Evolutionary conservation across 2,113 vertebrate species (phyloP).

Genomic region (Salvelinus namaycush): DNA sequence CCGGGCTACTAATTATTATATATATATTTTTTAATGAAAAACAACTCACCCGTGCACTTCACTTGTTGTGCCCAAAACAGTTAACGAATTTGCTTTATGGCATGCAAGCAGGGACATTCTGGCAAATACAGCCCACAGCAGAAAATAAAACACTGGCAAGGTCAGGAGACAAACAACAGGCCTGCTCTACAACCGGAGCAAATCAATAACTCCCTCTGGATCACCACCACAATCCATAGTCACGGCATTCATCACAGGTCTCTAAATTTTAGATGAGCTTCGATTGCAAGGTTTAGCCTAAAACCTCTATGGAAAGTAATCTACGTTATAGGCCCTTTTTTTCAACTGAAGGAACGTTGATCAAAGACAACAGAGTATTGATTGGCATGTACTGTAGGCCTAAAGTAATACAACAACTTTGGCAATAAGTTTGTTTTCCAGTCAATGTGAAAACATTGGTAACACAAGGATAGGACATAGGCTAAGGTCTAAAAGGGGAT

Average conservation of each 20-base stretch:
- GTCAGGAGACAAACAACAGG: slow-evolving; percentile 35
- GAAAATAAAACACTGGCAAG: slow-evolving; percentile 24
- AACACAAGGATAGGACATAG: too few species aligned
- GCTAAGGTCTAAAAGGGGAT: too few species aligned
- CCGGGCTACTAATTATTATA: neutral
- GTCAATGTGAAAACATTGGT: too few species aligned
- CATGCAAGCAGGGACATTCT: slow-evolving; percentile 14
- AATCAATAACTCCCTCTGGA: slow-evolving; percentile 26
- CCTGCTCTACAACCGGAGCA: slow-evolving; percentile 7
- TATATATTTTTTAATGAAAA: slow-evolving; percentile 26
- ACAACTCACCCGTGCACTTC: neutral
- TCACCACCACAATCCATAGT: neutral
- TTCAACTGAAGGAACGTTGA: too few species aligned
- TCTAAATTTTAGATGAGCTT: slow-evolving; percentile 12
- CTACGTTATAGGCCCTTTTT: too few species aligned
- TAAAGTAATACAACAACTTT: too few species aligned
- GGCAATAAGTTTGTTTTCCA: too few species aligned
- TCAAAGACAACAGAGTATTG: too few species aligned
- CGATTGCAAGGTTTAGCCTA: too few species aligned
- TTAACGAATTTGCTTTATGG: slow-evolving; percentile 24
- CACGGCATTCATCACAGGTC: slow-evolving; percentile 9
- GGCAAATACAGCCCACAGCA: slow-evolving; percentile 23
- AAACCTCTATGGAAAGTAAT: too few species aligned
- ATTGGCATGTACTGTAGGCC: too few species aligned
- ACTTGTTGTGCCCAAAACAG: neutral